Conservation (phyloP, 2,113 vertebrate genomes). For the Cygnus atratus region DNA sequence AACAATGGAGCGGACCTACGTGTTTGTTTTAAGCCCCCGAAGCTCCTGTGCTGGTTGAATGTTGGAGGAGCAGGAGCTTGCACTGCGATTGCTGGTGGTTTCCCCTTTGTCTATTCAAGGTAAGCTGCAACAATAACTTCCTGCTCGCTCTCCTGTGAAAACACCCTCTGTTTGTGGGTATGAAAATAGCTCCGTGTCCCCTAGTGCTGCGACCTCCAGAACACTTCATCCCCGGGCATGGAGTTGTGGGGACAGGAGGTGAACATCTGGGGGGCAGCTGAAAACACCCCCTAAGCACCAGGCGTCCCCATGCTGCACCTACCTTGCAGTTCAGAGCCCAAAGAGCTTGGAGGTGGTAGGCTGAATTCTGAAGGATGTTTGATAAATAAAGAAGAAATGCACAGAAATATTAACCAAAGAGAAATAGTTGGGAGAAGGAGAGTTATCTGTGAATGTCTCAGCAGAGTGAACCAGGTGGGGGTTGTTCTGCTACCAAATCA, state of each 20-base stretch:
- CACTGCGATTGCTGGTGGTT: neutral
- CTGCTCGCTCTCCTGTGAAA: constrained; percentile 25
- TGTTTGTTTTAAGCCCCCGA: constrained; percentile 5
- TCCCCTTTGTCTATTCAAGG: constrained; percentile 58
- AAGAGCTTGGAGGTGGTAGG: neutral
- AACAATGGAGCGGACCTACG: neutral
- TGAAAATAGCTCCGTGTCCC: neutral
- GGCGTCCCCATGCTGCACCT: neutral
- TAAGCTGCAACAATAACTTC: constrained; percentile 40
- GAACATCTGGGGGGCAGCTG: neutral
- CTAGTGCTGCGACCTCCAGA: neutral
- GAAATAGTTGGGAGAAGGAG: neutral
- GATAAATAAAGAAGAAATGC: neutral
- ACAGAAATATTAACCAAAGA: fast-evolving
- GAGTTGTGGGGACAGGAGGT: fast-evolving
- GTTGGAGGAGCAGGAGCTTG: constrained; percentile 4
- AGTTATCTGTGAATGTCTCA: neutral
- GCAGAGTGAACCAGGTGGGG: neutral
- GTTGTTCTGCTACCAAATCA: neutral
- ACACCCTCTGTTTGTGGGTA: constrained; percentile 3
- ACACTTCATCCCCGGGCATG: neutral
- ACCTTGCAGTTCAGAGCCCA: fast-evolving
- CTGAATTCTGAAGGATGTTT: neutral
- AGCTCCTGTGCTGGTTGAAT: neutral
- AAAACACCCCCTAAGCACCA: neutral